A percentile compares a stretch with the other conserved stretches of the same genome.
phyloP scores from a whole-genome alignment of 2,113 vertebrate genomes.

The Phylloscopus trochiloides region DNA sequence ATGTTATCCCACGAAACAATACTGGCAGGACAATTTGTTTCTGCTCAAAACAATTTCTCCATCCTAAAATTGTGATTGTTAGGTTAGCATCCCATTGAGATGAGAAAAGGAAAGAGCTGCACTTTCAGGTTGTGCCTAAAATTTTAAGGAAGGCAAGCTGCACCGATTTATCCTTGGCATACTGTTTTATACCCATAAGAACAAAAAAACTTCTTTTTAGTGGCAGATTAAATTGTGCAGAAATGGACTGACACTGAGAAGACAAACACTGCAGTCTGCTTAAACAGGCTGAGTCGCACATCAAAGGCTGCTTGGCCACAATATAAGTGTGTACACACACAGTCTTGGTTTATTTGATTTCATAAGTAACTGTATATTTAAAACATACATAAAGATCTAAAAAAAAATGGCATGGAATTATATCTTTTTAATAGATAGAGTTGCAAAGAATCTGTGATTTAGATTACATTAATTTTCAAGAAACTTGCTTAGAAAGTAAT shows the following conservation, averaged over 20 bases:
- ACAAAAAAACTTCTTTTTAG: constrained; percentile 25
- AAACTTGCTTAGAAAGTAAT: constrained; percentile 37
- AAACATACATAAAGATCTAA: background rate
- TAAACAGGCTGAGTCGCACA: constrained; percentile 14
- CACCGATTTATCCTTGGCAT: background rate
- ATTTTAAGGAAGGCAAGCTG: constrained; percentile 28
- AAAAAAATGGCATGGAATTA: background rate
- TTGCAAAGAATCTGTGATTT: background rate
- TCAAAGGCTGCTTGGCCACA: background rate
- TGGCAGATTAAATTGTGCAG: constrained; percentile 51
- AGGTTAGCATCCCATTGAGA: constrained; percentile 42
- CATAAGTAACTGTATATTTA: background rate
- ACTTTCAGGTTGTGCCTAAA: constrained; percentile 20
- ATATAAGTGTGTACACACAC: background rate
- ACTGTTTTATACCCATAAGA: background rate
- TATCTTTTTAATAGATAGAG: background rate
- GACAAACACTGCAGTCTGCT: background rate
- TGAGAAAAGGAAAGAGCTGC: constrained; percentile 1
- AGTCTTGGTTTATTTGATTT: background rate
- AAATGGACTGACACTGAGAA: constrained; percentile 49
- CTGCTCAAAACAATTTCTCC: background rate
- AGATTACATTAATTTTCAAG: constrained; percentile 29
- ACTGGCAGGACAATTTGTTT: constrained; percentile 18
- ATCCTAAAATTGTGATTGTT: constrained; percentile 32
- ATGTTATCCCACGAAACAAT: background rate